Evolutionary conservation across 1,140 invertebrate species (phyloP), one percentile per base, ranked within the genome.

Genomic region (Triops cancriformis): DNA sequence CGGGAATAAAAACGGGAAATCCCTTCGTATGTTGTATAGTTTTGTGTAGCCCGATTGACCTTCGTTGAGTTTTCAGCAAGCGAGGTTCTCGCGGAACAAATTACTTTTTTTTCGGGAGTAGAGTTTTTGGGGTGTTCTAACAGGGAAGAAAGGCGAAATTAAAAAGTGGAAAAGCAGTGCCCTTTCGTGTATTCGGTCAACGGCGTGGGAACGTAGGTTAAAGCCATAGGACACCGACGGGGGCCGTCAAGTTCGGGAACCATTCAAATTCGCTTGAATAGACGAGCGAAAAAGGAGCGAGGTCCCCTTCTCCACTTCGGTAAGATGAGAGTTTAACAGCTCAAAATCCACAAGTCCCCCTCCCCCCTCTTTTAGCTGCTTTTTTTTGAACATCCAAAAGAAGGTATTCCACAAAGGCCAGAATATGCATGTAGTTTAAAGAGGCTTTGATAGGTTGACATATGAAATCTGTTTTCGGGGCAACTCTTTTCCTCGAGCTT

Each of bases 241-340:
- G 51, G 51, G 51, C 51, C 51, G 51, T 64, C 51, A 64, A 64
- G 51, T 64, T 64, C 51, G 23, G 51, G 51, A 64, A 64, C 51
- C 51, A 64, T 64, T 64, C 51, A 64, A 64, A 64, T 64, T 64
- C 51, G 51, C 51, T 64, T 64, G 51, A 64, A 64, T 64, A 64
- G 51, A 64, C 51, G 51, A 64, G 51, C 51, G 23, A 18, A 64
- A 45, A 23, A 64, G 51, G 51, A 64, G 51, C 51, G 10, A 64
- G 51, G 23, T 6, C 51, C 51, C 51, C 51, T 64, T 37, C 18
- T 64, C 51, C 51, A 64, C 51, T 23, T 64, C 14, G 51, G 51
- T 64, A 64, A 64, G 51, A 64, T 64, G 51, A 64, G 51, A 64
- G 51, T 64, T 64, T 64, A 64, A 64, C 51, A 64, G 51, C 51